phyloP scores from a whole-genome alignment of 2,113 vertebrate genomes.

The Grallaria varia region DNA sequence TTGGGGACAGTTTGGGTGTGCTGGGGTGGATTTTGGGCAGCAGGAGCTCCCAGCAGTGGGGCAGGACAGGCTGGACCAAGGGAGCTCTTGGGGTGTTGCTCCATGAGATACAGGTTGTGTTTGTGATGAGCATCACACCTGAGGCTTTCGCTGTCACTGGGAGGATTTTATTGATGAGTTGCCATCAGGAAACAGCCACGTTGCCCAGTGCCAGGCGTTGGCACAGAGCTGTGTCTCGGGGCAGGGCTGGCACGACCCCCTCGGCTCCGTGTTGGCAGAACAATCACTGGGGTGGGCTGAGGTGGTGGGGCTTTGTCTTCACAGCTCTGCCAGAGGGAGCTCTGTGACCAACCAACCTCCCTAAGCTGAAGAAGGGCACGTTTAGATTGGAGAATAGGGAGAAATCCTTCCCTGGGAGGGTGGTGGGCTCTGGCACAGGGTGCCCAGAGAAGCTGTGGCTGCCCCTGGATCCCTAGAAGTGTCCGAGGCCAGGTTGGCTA shows the following conservation, averaged over 20 bases:
- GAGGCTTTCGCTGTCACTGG: neutral
- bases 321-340: neutral
- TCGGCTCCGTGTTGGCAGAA: fast-evolving
- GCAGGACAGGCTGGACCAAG: neutral
- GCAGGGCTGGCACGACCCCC: neutral
- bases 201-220: neutral
- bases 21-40: neutral
- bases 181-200: neutral
- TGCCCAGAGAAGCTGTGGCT: neutral
- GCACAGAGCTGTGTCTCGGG: fast-evolving
- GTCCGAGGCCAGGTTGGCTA: neutral
- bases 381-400: neutral
- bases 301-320: neutral
- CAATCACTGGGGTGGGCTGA: fast-evolving
- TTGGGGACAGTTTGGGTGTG: neutral
- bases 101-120: neutral
- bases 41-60: neutral
- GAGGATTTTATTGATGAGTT: neutral
- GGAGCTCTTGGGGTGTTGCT: fast-evolving
- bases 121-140: fast-evolving
- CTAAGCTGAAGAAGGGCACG: neutral
- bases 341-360: neutral
- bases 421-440: neutral
- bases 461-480: neutral
- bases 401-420: fast-evolving